A percentile compares a stretch with the other conserved stretches of the same genome.
Evolutionary conservation across 2,888 invertebrate genomes (phyloP).

Genomic region (Pyrrhia umbra): DNA sequence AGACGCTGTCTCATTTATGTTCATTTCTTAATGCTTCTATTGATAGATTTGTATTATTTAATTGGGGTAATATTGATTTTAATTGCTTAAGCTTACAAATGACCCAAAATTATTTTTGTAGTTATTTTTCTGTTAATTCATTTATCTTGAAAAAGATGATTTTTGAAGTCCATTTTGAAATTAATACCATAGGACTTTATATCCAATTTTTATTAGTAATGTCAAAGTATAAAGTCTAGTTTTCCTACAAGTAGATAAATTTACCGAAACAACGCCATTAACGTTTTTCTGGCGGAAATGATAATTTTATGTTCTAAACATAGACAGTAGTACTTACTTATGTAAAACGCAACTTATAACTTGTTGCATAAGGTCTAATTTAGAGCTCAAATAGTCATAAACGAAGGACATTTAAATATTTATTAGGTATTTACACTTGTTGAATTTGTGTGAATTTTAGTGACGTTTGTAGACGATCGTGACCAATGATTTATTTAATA

Average conservation of each 20-base stretch:
- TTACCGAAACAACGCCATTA: constrained; percentile 8
- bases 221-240: constrained; percentile 27
- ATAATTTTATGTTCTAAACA: constrained; percentile 35
- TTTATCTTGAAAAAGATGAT: no score
- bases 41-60: constrained; percentile 34
- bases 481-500: constrained; percentile 59
- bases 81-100: constrained; percentile 14
- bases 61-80: constrained; percentile 16
- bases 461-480: constrained; percentile 64
- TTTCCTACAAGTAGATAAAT: constrained; percentile 11
- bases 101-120: constrained; percentile 14
- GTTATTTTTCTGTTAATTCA: not conserved
- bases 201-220: constrained; percentile 12
- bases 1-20: constrained; percentile 38
- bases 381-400: constrained; percentile 37
- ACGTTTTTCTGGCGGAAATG: constrained; percentile 34
- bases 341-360: constrained; percentile 28
- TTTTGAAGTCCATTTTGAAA: not conserved
- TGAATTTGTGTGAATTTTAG: constrained; percentile 57
- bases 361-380: constrained; percentile 44
- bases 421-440: constrained; percentile 48
- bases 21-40: constrained; percentile 34
- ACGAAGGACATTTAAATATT: constrained; percentile 59
- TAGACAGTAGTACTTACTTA: constrained; percentile 1
- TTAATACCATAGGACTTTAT: not conserved